Percentiles rank a stretch among this genome's conserved stretches.
Evolutionary conservation across 92 coral and sea anemone genomes (phyloP).

Genomic region (Nematostella vectensis): DNA sequence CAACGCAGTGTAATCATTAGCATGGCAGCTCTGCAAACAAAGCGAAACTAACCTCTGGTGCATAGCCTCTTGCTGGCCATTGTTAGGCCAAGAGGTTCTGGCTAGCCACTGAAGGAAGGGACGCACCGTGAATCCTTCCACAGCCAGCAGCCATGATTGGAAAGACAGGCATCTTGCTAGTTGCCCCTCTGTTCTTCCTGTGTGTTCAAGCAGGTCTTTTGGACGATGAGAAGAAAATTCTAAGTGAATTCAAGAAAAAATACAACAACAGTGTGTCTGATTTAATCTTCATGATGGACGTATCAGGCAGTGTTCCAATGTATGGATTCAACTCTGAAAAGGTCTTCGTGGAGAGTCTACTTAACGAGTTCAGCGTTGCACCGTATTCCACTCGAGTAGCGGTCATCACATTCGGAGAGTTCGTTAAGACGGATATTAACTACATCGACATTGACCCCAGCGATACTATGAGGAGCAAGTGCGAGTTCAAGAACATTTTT

Average conservation of each 20-base stretch:
- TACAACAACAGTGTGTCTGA: slow-evolving; percentile 94
- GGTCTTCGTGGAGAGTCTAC: slow-evolving; percentile 69
- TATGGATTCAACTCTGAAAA: slow-evolving; percentile 72
- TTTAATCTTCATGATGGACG: slow-evolving; percentile 70
- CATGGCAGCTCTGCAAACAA: not conserved
- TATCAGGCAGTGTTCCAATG: slow-evolving; percentile 80
- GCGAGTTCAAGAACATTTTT: slow-evolving; percentile 81
- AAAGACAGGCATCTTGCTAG: slow-evolving; percentile 4
- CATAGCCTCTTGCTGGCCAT: not conserved
- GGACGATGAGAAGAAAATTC: slow-evolving; percentile 41
- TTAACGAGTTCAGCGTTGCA: slow-evolving; percentile 86
- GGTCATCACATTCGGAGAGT: slow-evolving; percentile 68
- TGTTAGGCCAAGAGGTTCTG: not conserved
- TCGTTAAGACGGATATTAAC: slow-evolving; percentile 66
- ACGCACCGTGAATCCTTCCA: too few relatives aligned
- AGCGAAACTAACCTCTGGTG: not conserved
- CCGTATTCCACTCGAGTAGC: slow-evolving; percentile 83
- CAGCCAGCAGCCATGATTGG: not conserved
- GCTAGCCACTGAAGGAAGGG: too few relatives aligned
- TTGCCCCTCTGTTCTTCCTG: slow-evolving; percentile 13
- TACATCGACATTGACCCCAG: slow-evolving; percentile 67
- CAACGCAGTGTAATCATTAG: not conserved
- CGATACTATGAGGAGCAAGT: slow-evolving; percentile 64
- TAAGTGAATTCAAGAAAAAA: slow-evolving; percentile 44
- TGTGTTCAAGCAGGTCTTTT: slow-evolving; percentile 32